Base-by-base conservation (phyloP, 2,888 invertebrate genomes). In the Thecophora atra region DNA sequence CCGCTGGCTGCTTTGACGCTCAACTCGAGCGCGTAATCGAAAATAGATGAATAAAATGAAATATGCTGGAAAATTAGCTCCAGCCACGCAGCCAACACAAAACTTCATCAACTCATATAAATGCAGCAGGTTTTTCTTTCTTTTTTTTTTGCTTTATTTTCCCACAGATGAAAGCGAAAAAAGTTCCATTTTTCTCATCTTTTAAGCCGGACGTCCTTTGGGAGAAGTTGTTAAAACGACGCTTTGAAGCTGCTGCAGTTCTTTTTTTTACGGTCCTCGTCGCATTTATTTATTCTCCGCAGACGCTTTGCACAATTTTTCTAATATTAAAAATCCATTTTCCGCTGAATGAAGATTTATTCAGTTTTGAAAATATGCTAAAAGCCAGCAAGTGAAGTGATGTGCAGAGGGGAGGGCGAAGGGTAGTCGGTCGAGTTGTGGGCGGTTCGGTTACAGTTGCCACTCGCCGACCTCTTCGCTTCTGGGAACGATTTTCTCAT, bases 261-360 rank as follows among this genome's bases (percentile, higher is more conserved):
- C 66, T 66, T 75, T 73, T 72, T 72, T 28, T 52, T 52, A 26
- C 15, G 24, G 30, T 62, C 37, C n/a, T 58, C 28, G 5, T 62
- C 68, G 54, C 72, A 44, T 66, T 74, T 75, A 73, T 71, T 72
- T 73, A 69, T 70, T 72, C 72, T 62, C 63, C 42, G 65, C 70
- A 62, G 71, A 62, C 76, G 75, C 72, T 77, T 76, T 77, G 75
- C 74, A 72, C 71, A 77, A 60, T 72, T 76, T 70, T 76, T 75
- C 72, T 68, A 67, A 81, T 80, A 83, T 83, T 83, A 83, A 82
- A 82, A 84, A 81, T 83, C 82, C 81, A 83, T 85, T 85, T 85
- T 85, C 84, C 84, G 81, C 84, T 84, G 81, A 80, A 80, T 83
- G 84, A 81, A 82, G 83, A 82, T 79, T 81, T 78, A 81, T 83